These are phyloP conservation scores for Pelochelys cantorii DNA, from an alignment of 2,797 vertebrate species.

Conservation along the genomic window DNA sequence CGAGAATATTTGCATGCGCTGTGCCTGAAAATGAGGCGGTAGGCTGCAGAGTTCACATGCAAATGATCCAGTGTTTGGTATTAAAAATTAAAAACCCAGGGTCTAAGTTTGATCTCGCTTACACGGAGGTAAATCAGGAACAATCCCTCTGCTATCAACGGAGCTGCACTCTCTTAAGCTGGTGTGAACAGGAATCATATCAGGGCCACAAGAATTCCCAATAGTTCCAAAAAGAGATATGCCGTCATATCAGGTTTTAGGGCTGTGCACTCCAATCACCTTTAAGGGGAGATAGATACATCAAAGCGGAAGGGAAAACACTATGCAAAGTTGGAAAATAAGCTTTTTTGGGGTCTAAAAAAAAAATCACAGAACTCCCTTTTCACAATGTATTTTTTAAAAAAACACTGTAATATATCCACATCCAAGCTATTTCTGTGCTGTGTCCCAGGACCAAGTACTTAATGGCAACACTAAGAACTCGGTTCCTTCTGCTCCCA, in stretches of 20 bases:
- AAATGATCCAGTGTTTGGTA: fast-evolving
- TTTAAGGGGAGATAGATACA: background rate
- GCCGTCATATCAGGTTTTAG: background rate
- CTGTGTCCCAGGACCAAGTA: background rate
- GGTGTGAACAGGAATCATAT: fast-evolving
- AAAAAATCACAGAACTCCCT: background rate
- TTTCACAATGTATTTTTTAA: background rate
- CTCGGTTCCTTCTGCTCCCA: background rate
- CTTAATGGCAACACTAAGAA: background rate
- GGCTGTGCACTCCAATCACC: background rate
- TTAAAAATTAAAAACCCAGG: fast-evolving
- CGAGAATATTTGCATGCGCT: fast-evolving
- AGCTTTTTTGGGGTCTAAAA: background rate
- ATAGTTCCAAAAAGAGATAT: background rate
- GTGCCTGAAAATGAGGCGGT: background rate
- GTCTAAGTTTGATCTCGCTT: fast-evolving
- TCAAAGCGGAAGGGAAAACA: background rate
- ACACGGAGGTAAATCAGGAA: fast-evolving
- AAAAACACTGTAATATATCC: background rate
- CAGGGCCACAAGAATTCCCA: background rate
- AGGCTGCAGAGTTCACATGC: background rate
- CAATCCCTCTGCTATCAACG: background rate
- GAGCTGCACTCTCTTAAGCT: background rate
- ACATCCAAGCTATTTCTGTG: background rate
- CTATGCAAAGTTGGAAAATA: background rate